These are phyloP conservation scores for Microcaecilia unicolor DNA, from an alignment of 2,797 vertebrate species.

Conservation along the genomic window DNA sequence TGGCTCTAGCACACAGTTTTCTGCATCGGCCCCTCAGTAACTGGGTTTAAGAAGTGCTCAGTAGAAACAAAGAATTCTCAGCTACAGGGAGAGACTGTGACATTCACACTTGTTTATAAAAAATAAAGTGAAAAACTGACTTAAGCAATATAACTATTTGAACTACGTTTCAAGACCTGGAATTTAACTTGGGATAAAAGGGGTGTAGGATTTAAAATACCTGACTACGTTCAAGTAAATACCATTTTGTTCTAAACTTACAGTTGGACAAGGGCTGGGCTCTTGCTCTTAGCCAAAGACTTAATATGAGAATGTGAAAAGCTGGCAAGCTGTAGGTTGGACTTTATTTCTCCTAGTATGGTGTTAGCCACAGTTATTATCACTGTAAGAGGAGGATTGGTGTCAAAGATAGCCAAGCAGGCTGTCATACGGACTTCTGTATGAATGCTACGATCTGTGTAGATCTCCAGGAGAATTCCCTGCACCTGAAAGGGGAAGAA, in stretches of 20 bases:
- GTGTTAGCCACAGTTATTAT: constrained; percentile 57
- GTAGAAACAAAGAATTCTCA: too few species aligned
- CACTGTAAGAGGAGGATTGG: constrained; percentile 61
- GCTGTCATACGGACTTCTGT: constrained; percentile 63
- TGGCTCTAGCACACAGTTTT: too few species aligned
- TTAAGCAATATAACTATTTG: too few species aligned
- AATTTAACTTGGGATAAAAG: too few species aligned
- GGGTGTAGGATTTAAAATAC: too few species aligned
- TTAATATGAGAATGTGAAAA: constrained; percentile 66
- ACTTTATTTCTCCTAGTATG: constrained; percentile 54
- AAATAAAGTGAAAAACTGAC: too few species aligned
- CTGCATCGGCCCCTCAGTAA: too few species aligned
- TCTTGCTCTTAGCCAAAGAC: constrained; percentile 51
- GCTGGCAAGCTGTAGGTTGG: constrained; percentile 62
- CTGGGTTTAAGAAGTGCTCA: too few species aligned
- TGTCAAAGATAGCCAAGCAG: constrained; percentile 62
- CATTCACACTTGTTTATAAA: too few species aligned
- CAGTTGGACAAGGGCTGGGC: constrained; percentile 61
- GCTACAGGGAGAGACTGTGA: too few species aligned
- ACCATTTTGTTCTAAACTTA: constrained; percentile 45
- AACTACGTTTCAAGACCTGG: too few species aligned
- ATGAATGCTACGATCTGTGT: constrained; percentile 47
- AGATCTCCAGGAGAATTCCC: constrained; percentile 56
- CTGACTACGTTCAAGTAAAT: too few species aligned
- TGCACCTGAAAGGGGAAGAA: constrained; percentile 72